phyloP scores from a whole-genome alignment of 2,113 vertebrate species.

The Myodes glareolus region DNA sequence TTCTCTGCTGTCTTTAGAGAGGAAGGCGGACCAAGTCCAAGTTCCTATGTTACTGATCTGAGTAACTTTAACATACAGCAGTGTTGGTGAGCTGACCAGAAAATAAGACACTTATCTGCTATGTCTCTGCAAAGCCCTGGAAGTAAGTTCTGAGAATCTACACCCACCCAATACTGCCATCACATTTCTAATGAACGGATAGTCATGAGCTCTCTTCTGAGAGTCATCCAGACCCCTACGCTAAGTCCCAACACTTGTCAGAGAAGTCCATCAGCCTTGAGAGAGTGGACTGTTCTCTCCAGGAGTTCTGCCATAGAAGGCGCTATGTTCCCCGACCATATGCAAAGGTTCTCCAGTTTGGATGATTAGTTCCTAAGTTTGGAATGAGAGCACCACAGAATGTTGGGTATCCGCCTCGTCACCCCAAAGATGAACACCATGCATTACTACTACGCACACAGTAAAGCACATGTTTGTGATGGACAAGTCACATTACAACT shows the following conservation, averaged over 20 bases:
- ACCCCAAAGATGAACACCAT: not conserved
- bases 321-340: not conserved
- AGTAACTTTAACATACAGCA: conserved; percentile 41
- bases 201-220: not conserved
- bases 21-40: conserved; percentile 49
- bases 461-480: not conserved
- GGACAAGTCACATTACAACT: not conserved
- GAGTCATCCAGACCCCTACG: not conserved
- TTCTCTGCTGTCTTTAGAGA: not conserved
- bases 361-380: not conserved
- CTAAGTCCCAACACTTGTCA: not conserved
- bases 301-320: not conserved
- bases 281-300: not conserved
- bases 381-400: not conserved
- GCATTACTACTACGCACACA: not conserved
- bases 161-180: not conserved
- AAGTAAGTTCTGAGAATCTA: not conserved
- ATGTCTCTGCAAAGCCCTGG: not conserved
- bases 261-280: not conserved
- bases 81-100: not conserved
- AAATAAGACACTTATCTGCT: not conserved
- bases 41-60: conserved; percentile 64
- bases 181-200: not conserved
- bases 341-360: not conserved
- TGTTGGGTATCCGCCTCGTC: not conserved